Evolutionary conservation across 2,797 vertebrate genomes (phyloP).

Genomic region (Sphenopsis melanotis): DNA sequence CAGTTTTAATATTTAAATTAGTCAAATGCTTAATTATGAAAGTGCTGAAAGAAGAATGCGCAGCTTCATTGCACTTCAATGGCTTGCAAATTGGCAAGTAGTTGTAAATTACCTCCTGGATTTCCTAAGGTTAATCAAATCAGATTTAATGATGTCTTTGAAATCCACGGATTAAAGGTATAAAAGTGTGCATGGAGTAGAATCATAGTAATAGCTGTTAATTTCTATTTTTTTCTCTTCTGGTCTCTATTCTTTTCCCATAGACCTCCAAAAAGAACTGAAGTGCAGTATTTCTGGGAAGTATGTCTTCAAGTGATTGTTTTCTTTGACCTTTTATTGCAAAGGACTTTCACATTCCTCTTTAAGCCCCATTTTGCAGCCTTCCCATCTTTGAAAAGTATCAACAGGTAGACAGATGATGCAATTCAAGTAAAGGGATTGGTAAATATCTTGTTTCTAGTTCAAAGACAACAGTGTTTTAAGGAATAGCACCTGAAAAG

Average conservation of each 20-base stretch:
- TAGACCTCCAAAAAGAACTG: neutral
- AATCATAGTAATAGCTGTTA: neutral
- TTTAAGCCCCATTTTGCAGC: neutral
- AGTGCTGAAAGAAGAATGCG: constrained; percentile 26
- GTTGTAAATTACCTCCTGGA: constrained; percentile 33
- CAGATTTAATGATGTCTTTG: constrained; percentile 29
- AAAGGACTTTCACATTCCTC: neutral
- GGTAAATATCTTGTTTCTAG: neutral
- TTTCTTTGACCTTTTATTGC: neutral
- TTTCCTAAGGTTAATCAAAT: constrained; percentile 53
- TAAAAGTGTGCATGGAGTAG: neutral
- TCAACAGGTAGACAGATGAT: neutral
- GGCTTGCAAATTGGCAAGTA: constrained; percentile 15
- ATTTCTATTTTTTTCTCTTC: neutral
- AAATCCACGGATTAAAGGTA: constrained; percentile 25
- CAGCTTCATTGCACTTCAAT: constrained; percentile 32
- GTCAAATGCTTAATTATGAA: constrained; percentile 37
- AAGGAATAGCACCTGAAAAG: neutral
- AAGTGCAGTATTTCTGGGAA: neutral
- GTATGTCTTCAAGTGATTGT: neutral
- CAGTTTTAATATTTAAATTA: constrained; percentile 50
- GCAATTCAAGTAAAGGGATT: neutral
- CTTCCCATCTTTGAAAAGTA: neutral
- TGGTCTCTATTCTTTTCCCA: neutral
- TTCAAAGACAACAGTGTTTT: neutral